phyloP scores from a whole-genome alignment of 2,113 vertebrate species.

The Chloropsis hardwickii region DNA sequence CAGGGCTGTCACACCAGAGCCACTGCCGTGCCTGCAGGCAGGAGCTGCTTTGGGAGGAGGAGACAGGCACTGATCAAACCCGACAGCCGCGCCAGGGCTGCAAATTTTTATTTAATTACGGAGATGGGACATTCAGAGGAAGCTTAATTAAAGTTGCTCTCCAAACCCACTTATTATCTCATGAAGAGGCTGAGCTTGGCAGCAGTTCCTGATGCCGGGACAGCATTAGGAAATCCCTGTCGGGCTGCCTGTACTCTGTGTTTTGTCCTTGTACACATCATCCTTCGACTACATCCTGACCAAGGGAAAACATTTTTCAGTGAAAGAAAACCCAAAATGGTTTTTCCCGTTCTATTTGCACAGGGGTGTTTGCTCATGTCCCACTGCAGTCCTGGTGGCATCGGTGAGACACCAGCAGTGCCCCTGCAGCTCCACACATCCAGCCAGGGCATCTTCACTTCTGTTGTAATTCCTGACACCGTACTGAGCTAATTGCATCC shows the following conservation, averaged over 20 bases:
- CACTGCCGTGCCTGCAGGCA: neutral
- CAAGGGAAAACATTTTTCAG: neutral
- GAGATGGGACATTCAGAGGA: neutral
- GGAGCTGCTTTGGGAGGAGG: neutral
- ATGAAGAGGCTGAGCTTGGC: neutral
- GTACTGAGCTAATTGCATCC: neutral
- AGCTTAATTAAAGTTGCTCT: slow-evolving; percentile 34
- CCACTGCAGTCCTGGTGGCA: neutral
- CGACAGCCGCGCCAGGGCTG: rapidly evolving
- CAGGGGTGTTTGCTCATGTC: neutral
- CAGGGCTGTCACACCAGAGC: neutral
- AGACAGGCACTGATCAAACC: neutral
- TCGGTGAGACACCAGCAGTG: neutral
- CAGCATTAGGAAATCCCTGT: neutral
- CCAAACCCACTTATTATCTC: neutral
- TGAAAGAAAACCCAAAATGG: neutral
- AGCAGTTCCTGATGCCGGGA: neutral
- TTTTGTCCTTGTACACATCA: neutral
- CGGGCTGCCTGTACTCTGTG: neutral
- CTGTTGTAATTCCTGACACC: neutral
- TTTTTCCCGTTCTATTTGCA: neutral
- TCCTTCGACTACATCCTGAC: neutral
- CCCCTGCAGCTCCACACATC: neutral
- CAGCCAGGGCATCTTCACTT: neutral
- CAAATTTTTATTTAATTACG: slow-evolving; percentile 36